Base-by-base conservation (phyloP, 2,113 vertebrate species). In the Ivindomyrus marchei region DNA sequence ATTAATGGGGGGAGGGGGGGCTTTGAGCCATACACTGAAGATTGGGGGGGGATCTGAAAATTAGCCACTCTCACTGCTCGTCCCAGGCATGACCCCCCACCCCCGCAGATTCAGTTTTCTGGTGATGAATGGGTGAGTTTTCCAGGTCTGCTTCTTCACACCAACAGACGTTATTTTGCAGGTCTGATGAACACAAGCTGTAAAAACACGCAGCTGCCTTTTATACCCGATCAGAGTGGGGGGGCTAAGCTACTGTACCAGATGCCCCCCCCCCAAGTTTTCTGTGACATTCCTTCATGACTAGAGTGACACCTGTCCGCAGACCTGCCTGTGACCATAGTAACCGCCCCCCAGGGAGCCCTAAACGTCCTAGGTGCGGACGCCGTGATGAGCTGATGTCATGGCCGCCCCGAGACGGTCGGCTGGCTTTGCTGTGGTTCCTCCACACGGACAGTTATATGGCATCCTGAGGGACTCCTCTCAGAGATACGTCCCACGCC, bases 181-280 rank as follows among this genome's bases (percentile, higher is more conserved):
- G 77, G 42, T 90, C 21, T 88, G 89, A 87, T 50, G 58, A 27
- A 77, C 47, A 11, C 62, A 62, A 88, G 85, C 62, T 88, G 89
- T 88, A 80, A 88, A 90, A 80, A 80, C 89, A 88, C 6, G 15
- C 85, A 19, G 5, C 5, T 31, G 46, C 2, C 17, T 21, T 66
- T 19, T 36, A 27, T 21, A 39, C 66, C 62, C 7, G 19, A 3
- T 36, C 45, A 49, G 11, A 24, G 21, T 42, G 53, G 53, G 21
- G 27, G 85, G 47, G 85, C 46, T n/a, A 50, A 86, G 45, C 46
- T 52, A 7, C 27, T 53, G 4, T 2, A 13, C 27, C 47, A 15
- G 47, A 31, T 11, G 27, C 27, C 85, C 56, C 36, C 11, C 53
- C 87, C 39, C 36, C 52, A 19, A 36, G 9, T 80, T 45, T 2